Evolutionary conservation across 1,140 invertebrate genomes (phyloP), one percentile per base, ranked within the genome.

Genomic region (Phortica variegata): DNA sequence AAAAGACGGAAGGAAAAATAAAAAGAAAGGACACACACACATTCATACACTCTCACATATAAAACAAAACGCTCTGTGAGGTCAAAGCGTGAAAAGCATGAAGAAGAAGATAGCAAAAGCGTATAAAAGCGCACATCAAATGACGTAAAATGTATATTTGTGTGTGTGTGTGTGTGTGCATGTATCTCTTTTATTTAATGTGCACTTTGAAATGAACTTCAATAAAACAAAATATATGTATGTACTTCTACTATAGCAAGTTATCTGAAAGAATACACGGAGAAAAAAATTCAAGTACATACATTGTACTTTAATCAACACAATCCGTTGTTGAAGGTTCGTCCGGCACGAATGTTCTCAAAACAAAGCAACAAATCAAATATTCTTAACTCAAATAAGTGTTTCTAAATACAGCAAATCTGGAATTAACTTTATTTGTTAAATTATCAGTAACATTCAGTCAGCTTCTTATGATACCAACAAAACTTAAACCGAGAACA

Each of bases 61-160:
- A 17, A 18, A 21, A 38, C 7, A 26, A 15, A 47, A 47, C 23
- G 20, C 45, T 43, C 33, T 48, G 39, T 15, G 15, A 16, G 18
- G 56, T 54, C 61, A 51, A 66, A 65, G 61, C 53, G 52, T 54
- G 38, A 49, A 52, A 52, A 7, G 6, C 26, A 6, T 29, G 26
- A 29, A 29, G 26, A 29, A 29, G 26, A 29, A 29, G 12, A 29
- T 12, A 29, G 12, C 26, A 29, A 29, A 12, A 7, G 6, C 12
- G 6, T 29, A 29, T 12, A 29, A 29, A 29, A 6, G 12, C 26
- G 12, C 6, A 29, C 6, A 29, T 12, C 6, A 6, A 29, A 7
- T 12, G 6, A 29, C 26, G 6, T 7, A 7, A 12, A 7, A 29
- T 29, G 26, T 29, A 6, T 7, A 29, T 12, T 29, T 29, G 26